Evolutionary conservation across 2,888 invertebrate species (phyloP).

Genomic region (Synanthedon formicaeformis): DNA sequence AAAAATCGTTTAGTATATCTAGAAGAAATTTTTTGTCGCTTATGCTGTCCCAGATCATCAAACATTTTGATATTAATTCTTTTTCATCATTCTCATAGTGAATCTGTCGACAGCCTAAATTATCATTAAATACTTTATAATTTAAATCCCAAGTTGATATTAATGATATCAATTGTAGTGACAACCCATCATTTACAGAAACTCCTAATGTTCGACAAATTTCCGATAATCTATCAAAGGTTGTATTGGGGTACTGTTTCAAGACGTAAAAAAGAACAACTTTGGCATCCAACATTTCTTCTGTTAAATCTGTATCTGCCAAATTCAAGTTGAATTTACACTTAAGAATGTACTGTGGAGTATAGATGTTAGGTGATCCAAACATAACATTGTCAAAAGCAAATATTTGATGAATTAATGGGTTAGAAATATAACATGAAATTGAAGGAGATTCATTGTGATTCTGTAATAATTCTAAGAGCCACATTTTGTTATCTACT

Average conservation of each 20-base stretch:
- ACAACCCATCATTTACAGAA: slow-evolving; percentile 46
- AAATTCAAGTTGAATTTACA: slow-evolving; percentile 56
- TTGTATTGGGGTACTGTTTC: slow-evolving; percentile 40
- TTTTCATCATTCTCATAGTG: slow-evolving; percentile 34
- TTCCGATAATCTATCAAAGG: slow-evolving; percentile 38
- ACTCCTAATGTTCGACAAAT: slow-evolving; percentile 49
- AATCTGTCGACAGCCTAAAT: slow-evolving; percentile 37
- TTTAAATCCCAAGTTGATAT: slow-evolving; percentile 53
- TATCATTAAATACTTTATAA: slow-evolving; percentile 40
- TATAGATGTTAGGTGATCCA: slow-evolving; percentile 33
- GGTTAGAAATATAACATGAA: slow-evolving; percentile 33
- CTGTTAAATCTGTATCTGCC: slow-evolving; percentile 51
- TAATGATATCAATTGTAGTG: slow-evolving; percentile 49
- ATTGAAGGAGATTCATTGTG: slow-evolving; percentile 40
- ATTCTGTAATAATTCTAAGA: slow-evolving; percentile 40
- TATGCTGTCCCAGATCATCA: slow-evolving; percentile 51
- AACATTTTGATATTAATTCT: slow-evolving; percentile 35
- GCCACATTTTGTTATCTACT: slow-evolving; percentile 24
- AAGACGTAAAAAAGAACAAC: slow-evolving; percentile 54
- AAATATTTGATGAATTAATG: slow-evolving; percentile 38
- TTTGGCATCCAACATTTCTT: slow-evolving; percentile 63
- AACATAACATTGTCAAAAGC: slow-evolving; percentile 30
- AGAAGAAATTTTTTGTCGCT: slow-evolving; percentile 45
- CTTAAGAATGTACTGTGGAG: slow-evolving; percentile 51
- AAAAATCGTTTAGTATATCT: slow-evolving; percentile 55